These are phyloP conservation scores for Cisticola juncidis DNA, from an alignment of 2,113 vertebrate genomes.

Conservation along the genomic window DNA sequence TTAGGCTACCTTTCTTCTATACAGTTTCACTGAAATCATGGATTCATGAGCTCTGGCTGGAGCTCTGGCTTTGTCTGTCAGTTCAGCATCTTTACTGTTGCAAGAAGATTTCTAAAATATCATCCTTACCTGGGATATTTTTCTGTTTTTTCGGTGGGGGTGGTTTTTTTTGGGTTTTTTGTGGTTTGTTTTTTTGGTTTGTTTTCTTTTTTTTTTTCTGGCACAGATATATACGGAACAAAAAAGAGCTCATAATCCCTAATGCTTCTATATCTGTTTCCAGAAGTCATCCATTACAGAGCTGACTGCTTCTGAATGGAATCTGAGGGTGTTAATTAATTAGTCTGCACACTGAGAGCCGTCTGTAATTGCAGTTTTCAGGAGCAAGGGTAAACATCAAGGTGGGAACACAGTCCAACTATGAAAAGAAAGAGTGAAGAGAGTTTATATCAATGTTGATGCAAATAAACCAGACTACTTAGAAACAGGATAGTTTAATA, in stretches of 20 bases:
- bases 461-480: neutral
- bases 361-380: neutral
- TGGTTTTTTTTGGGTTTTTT: neutral
- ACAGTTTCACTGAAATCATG: neutral
- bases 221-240: neutral
- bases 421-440: neutral
- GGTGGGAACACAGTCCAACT: neutral
- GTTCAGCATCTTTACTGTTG: neutral
- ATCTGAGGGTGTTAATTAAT: constrained; percentile 18
- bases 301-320: neutral
- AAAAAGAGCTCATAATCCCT: neutral
- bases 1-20: neutral
- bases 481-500: neutral
- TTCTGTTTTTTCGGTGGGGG: no score
- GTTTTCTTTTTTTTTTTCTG: neutral
- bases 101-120: neutral
- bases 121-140: neutral
- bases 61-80: neutral
- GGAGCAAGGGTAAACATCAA: neutral
- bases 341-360: neutral
- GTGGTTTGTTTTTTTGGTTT: neutral
- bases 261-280: neutral
- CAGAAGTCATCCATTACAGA: neutral
- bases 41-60: neutral
- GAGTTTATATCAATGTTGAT: neutral